These are phyloP conservation scores for Callipepla squamata DNA, from an alignment of 2,113 vertebrate species.

Conservation along the genomic window DNA sequence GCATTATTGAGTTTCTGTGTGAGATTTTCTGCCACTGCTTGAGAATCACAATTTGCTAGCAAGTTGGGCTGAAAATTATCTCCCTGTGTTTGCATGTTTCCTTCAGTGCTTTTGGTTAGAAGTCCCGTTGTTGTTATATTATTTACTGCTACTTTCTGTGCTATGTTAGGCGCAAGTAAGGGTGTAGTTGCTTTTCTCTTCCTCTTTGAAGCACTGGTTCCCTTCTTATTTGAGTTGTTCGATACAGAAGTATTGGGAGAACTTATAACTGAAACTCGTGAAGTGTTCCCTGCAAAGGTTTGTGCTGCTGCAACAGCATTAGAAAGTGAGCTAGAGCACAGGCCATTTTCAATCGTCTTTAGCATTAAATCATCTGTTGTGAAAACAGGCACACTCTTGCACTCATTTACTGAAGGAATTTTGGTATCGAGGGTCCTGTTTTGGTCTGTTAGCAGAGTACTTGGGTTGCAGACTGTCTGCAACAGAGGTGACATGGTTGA, in stretches of 20 bases:
- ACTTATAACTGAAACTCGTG: conserved; percentile 81
- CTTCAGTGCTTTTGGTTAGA: conserved; percentile 70
- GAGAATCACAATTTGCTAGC: conserved; percentile 76
- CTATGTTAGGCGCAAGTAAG: conserved; percentile 43
- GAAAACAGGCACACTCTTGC: conserved; percentile 69
- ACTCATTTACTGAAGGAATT: conserved; percentile 68
- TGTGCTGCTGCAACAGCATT: conserved; percentile 67
- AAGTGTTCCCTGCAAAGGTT: conserved; percentile 62
- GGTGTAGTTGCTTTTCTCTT: conserved; percentile 76
- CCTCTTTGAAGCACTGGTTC: conserved; percentile 78
- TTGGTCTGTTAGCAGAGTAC: conserved; percentile 73
- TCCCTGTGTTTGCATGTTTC: conserved; percentile 56
- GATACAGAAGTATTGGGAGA: conserved; percentile 74
- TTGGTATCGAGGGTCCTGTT: conserved; percentile 72
- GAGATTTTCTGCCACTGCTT: conserved; percentile 77
- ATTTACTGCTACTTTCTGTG: conserved; percentile 71
- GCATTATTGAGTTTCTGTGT: conserved; percentile 83
- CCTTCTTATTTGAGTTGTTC: conserved; percentile 77
- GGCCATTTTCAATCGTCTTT: conserved; percentile 75
- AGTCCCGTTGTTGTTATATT: conserved; percentile 66
- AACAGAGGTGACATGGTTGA: conserved; percentile 59
- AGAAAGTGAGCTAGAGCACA: conserved; percentile 72
- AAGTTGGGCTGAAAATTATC: conserved; percentile 72
- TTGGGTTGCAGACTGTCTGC: conserved; percentile 68
- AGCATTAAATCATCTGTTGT: conserved; percentile 72